phyloP scores from a whole-genome alignment of 2,888 invertebrate genomes.

The Chloromyia formosa region DNA sequence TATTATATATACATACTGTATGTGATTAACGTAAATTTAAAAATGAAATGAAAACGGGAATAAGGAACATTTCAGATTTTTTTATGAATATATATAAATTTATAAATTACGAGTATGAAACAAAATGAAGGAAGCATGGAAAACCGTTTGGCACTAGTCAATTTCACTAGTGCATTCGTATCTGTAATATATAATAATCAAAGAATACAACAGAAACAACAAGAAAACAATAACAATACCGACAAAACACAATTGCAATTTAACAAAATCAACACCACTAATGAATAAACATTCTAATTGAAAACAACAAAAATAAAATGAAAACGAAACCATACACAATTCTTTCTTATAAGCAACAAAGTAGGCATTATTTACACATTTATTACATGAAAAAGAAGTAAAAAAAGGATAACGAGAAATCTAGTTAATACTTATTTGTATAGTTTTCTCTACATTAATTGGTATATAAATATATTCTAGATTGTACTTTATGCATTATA shows the following conservation, averaged over 20 bases:
- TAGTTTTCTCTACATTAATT: constrained; percentile 25
- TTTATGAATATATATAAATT: background rate
- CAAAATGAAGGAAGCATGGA: background rate
- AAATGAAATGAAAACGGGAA: constrained; percentile 19
- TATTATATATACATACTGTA: constrained; percentile 9
- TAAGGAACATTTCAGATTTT: constrained; percentile 27
- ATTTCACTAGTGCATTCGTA: background rate
- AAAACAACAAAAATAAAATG: background rate
- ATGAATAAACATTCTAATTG: no score
- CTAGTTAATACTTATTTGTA: constrained; percentile 38
- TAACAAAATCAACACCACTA: no score
- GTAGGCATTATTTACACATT: constrained; percentile 23
- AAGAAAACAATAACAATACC: background rate
- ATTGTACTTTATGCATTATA: constrained; percentile 34
- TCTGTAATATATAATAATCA: constrained; percentile 22
- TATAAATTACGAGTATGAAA: background rate
- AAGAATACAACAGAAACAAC: background rate
- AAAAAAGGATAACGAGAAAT: background rate
- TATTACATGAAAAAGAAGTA: background rate
- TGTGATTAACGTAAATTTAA: constrained; percentile 23
- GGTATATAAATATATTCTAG: constrained; percentile 37
- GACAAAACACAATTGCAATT: background rate
- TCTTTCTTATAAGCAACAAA: constrained; percentile 28
- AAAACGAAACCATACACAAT: constrained; percentile 41
- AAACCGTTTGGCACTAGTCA: background rate